Evolutionary conservation across 2,113 vertebrate species (phyloP).

Genomic region (Trogon melanurus): DNA sequence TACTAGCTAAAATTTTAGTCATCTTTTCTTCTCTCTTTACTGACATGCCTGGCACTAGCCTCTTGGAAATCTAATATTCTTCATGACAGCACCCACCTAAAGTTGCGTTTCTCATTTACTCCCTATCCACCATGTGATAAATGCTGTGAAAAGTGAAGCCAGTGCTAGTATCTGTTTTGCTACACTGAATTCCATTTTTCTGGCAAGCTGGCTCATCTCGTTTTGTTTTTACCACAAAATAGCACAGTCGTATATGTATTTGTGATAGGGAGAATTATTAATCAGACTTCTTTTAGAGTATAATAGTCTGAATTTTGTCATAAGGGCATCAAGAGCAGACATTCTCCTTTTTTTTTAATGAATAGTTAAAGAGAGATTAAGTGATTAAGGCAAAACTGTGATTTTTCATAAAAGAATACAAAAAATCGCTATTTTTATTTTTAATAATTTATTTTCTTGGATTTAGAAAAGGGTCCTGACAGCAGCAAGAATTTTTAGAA

Average conservation of each 20-base stretch:
- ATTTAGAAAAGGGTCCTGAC: background rate
- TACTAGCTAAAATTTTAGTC: background rate
- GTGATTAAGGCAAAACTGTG: background rate
- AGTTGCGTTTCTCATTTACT: background rate
- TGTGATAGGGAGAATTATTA: background rate
- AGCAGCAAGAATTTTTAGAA: background rate
- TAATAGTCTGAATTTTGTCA: background rate
- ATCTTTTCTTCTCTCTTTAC: background rate
- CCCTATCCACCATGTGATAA: background rate
- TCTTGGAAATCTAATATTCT: background rate
- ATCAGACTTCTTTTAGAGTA: background rate
- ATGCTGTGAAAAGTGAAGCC: background rate
- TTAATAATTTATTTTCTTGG: background rate
- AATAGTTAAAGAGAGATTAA: background rate
- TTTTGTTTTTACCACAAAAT: background rate
- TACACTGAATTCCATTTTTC: background rate
- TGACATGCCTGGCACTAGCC: background rate
- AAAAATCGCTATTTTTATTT: background rate
- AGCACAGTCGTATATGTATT: background rate
- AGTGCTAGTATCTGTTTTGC: background rate
- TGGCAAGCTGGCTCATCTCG: background rate
- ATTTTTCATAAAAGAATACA: background rate
- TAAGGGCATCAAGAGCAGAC: background rate
- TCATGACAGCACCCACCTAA: background rate
- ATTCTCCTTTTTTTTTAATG: background rate